phyloP scores from a whole-genome alignment of 2,797 vertebrate species.

The Tragelaphus oryx region DNA sequence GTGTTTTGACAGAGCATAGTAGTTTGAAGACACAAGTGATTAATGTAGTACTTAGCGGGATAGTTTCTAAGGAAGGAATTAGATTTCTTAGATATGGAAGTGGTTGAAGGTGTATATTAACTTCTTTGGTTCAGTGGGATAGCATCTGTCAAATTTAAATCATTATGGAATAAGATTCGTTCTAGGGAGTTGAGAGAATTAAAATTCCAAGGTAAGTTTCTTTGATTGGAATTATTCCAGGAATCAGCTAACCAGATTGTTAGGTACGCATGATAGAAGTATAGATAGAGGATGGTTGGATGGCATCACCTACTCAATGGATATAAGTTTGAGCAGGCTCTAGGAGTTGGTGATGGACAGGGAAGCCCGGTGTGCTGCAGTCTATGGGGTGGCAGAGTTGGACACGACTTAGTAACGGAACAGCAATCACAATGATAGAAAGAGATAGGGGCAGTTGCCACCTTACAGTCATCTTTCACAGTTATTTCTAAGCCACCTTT shows the following conservation, averaged over 20 bases:
- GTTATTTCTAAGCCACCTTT: not conserved
- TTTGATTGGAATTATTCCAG: not conserved
- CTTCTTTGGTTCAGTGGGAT: not conserved
- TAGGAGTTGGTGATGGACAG: not conserved
- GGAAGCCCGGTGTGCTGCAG: not conserved
- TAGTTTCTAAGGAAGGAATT: slow-evolving; percentile 38
- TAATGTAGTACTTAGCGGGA: slow-evolving; percentile 14
- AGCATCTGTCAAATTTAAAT: not conserved
- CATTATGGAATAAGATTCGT: not conserved
- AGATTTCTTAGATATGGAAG: slow-evolving; percentile 28
- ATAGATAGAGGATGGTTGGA: not conserved
- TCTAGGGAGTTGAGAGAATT: not conserved
- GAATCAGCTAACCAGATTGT: not conserved
- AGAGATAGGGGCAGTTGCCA: not conserved
- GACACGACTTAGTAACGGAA: not conserved
- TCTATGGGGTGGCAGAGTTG: not conserved
- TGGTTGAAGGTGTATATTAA: not conserved
- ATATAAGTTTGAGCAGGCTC: not conserved
- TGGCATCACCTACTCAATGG: not conserved
- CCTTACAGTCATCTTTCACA: not conserved
- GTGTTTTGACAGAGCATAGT: slow-evolving; percentile 39
- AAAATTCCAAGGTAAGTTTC: not conserved
- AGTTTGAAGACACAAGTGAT: slow-evolving; percentile 45
- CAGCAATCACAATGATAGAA: not conserved
- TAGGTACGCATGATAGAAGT: not conserved